Evolutionary conservation across 2,113 vertebrate species (phyloP), one percentile per base, ranked within the genome.

Genomic region (Mirza zaza): DNA sequence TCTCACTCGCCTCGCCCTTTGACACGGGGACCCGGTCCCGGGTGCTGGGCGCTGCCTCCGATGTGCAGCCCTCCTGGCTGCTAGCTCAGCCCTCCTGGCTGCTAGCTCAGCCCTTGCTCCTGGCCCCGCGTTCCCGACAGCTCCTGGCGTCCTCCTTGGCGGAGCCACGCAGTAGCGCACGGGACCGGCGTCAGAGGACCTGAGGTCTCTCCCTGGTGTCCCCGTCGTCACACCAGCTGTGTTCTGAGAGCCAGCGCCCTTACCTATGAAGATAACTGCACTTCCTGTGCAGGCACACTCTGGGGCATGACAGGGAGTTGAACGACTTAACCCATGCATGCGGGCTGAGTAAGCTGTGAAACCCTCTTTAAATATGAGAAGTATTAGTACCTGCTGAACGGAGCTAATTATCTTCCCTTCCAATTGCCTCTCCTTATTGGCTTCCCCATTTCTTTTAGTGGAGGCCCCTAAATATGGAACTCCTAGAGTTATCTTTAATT

Each of bases 291-390:
- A n/a, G 20, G 20, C 1, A 0, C 3, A 10, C 59, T 11, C 21
- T 34, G 3, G 25, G 13, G 52, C n/a, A 8, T 15, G 34, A 32
- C 25, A 65, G 50, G 23, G 27, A 45, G 17, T 23, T 63, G n/a
- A 18, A 9, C 0, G 27, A 77, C 15, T 25, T n/a, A 17, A 42
- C 36, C 36, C 34, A 6, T 11, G 2, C 18, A 17, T 6, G 7
- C 2, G 9, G 12, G 55, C 42, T 0, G 4, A 42, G n/a, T 14
- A 32, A 14, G 52, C 52, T 39, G 6, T 75, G 75, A 39, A 57
- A 12, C 11, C n/a, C 14, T 42, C 29, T n/a, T 52, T 34, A 61
- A 48, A 77, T 2, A 10, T 3, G 36, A 76, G 67, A 17, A 55
- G 2, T 25, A 6, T 29, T 15, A 89, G 55, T 52, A 67, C 45